phyloP scores from a whole-genome alignment of 2,797 vertebrate species.

The Peromyscus aztecus region DNA sequence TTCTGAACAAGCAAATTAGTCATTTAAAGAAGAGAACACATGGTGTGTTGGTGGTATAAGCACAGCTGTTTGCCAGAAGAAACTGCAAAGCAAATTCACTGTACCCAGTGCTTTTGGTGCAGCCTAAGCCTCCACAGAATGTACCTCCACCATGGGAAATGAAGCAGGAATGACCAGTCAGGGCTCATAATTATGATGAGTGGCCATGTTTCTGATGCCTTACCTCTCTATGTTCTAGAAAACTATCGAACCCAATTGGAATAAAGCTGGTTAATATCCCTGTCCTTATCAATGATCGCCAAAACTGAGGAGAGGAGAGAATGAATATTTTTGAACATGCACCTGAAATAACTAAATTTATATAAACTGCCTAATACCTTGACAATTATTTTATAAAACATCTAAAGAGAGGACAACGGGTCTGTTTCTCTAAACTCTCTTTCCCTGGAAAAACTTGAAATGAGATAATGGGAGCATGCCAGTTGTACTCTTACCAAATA shows the following conservation, averaged over 20 bases:
- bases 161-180: neutral
- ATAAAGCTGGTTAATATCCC: neutral
- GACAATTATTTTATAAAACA: slow-evolving; percentile 42
- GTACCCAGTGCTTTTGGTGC: neutral
- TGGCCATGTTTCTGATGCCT: neutral
- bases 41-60: neutral
- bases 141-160: neutral
- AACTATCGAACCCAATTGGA: neutral
- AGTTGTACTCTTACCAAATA: neutral
- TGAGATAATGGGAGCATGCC: neutral
- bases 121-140: neutral
- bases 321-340: neutral
- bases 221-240: neutral
- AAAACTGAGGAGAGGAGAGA: neutral
- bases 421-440: neutral
- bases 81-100: neutral
- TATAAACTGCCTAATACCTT: neutral
- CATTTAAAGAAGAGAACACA: neutral
- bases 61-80: neutral
- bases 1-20: neutral
- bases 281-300: neutral
- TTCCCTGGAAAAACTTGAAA: neutral
- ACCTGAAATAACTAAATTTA: neutral
- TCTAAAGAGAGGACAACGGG: neutral
- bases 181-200: neutral